Evolutionary conservation across 1,140 invertebrate species (phyloP), one percentile per base, ranked within the genome.

Genomic region (Ceratoteleas bidentatus): DNA sequence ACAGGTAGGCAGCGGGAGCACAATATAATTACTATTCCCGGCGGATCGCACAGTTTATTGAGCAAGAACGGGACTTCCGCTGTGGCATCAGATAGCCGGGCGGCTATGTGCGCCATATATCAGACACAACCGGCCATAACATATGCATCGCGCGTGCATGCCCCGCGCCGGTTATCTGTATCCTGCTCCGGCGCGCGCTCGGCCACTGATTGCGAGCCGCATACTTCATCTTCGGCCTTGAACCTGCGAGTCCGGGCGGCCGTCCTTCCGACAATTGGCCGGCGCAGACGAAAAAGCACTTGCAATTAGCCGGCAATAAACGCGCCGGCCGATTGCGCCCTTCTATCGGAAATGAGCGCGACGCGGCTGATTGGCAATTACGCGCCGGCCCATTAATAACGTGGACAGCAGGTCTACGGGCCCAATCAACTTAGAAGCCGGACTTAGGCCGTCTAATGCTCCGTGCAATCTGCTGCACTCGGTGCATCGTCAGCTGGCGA

Each of bases 31-130:
- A 78, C 73, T 75, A 82, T 86, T 84, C 86, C 74, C 81, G 73
- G 75, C 66, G 84, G 62, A 85, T 84, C 84, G 86, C 38, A 79
- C 73, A 79, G 81, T 85, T 87, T 88, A 88, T 88, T 85, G 86
- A 86, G 87, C 83, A 87, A 87, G 85, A 88, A 85, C 84, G 82
- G 86, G 70, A 85, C 86, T 88, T 87, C 86, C 86, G 85, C 83
- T 75, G 79, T 76, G 74, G 64, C 83, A 87, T 87, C 85, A 86
- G 86, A 88, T 87, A 87, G 74, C 52, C 64, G 53, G 33, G 49
- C 11, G 57, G 43, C 24, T 24, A 24, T 73, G 45, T 52, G 56
- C 73, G 61, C 62, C 62, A 73, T 76, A 58, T 57, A 76, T 72
- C 73, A 72, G 61, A 81, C 68, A 76, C 72, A 73, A 81, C 61